Conservation (phyloP, 2,888 invertebrate species). For the Parelbella ahira region DNA sequence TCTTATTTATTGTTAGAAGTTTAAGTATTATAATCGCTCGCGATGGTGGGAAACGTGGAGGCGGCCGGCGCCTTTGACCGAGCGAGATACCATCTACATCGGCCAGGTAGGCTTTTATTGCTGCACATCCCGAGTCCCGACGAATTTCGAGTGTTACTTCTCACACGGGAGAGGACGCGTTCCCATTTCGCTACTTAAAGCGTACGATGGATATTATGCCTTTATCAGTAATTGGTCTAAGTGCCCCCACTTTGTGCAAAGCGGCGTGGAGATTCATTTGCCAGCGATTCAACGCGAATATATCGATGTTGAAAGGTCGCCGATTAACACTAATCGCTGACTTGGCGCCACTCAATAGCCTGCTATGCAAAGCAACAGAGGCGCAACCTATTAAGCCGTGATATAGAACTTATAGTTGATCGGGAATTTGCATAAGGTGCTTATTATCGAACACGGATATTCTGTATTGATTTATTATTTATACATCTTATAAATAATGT, state of each 20-base stretch:
- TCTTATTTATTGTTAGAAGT: constrained; percentile 34
- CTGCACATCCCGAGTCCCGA: constrained; percentile 44
- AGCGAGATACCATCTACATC: constrained; percentile 71
- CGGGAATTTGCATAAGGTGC: too few species aligned
- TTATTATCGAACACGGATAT: too few species aligned
- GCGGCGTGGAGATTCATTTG: constrained; percentile 18
- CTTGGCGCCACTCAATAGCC: constrained; percentile 23
- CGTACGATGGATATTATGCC: constrained; percentile 9
- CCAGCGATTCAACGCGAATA: constrained; percentile 19
- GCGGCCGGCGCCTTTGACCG: constrained; percentile 73
- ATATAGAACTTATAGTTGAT: too few species aligned
- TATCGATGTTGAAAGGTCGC: constrained; percentile 17
- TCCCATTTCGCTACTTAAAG: constrained; percentile 2
- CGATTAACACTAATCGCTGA: constrained; percentile 21
- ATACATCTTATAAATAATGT: too few species aligned
- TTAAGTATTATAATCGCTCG: too few species aligned
- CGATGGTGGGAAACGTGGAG: too few species aligned
- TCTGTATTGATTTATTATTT: too few species aligned
- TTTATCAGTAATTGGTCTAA: constrained; percentile 25
- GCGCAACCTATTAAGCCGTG: constrained; percentile 20
- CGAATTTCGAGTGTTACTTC: constrained; percentile 51
- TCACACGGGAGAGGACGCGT: constrained; percentile 40
- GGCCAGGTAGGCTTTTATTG: constrained; percentile 75
- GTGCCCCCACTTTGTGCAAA: constrained; percentile 19
- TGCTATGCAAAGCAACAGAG: constrained; percentile 16